Conservation (phyloP, 2,888 invertebrate species). For the Eupithecia inturbata region DNA sequence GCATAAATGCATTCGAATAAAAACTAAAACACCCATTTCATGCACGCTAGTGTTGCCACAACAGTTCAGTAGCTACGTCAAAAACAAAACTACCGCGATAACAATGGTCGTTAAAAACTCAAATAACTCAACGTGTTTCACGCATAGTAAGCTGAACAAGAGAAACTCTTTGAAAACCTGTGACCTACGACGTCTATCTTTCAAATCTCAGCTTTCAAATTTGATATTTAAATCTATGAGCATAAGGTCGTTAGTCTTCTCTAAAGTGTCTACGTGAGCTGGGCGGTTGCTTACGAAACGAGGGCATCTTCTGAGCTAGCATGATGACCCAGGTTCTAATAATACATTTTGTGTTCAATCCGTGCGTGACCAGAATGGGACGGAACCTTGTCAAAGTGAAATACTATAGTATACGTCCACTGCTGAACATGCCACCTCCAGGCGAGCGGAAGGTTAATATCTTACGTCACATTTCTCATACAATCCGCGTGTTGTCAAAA, state of each 20-base stretch:
- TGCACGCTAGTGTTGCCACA: constrained; percentile 5
- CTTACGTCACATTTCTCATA: too few species aligned
- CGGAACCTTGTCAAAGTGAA: not conserved
- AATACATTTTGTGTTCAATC: constrained; percentile 58
- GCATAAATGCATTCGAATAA: constrained; percentile 21
- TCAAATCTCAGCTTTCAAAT: constrained; percentile 36
- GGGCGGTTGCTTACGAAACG: constrained; percentile 56
- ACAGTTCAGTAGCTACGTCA: constrained; percentile 27
- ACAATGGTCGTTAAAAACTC: constrained; percentile 42
- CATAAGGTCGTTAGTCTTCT: constrained; percentile 24
- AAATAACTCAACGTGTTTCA: constrained; percentile 49
- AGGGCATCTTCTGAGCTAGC: constrained; percentile 61
- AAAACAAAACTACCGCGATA: constrained; percentile 31
- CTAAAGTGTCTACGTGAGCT: constrained; percentile 36
- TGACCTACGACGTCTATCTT: constrained; percentile 39
- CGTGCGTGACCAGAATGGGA: not conserved
- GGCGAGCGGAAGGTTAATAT: not conserved
- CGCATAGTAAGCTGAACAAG: constrained; percentile 49
- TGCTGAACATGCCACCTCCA: not conserved
- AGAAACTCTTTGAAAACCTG: constrained; percentile 41
- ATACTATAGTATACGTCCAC: not conserved
- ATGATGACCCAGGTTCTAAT: constrained; percentile 66
- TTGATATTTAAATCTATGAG: constrained; percentile 31
- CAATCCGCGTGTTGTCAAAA: not conserved
- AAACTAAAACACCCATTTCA: constrained; percentile 16